phyloP scores from a whole-genome alignment of 2,888 invertebrate species.

The Lasioglossum leucozonium region DNA sequence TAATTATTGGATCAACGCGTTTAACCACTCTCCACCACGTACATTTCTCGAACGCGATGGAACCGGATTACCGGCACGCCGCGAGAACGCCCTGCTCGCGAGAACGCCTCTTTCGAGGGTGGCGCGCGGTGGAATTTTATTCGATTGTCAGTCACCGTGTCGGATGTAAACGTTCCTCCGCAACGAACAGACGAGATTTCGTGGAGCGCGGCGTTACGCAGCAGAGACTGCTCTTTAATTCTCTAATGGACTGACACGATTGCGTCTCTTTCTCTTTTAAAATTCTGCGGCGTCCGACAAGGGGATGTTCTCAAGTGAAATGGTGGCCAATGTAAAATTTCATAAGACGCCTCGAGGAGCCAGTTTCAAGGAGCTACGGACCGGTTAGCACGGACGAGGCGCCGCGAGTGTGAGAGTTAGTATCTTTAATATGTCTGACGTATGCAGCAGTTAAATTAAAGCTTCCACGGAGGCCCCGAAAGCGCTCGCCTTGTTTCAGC shows the following conservation, averaged over 20 bases:
- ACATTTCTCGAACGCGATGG: neutral
- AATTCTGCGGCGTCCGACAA: constrained; percentile 21
- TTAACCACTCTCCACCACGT: constrained; percentile 48
- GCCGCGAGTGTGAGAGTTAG: constrained; percentile 68
- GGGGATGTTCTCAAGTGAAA: constrained; percentile 7
- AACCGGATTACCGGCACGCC: neutral
- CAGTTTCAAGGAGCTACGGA: constrained; percentile 66
- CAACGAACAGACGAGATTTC: neutral
- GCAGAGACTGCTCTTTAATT: neutral
- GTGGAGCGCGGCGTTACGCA: too few species aligned
- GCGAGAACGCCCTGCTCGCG: neutral
- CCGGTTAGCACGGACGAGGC: constrained; percentile 68
- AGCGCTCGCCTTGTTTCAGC: constrained; percentile 65
- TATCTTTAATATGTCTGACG: constrained; percentile 77
- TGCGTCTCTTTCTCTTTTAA: constrained; percentile 11
- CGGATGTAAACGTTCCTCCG: neutral
- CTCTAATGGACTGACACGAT: constrained; percentile 15
- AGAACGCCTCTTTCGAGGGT: neutral
- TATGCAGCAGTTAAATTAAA: constrained; percentile 77
- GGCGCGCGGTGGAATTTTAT: too few species aligned
- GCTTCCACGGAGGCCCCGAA: constrained; percentile 55
- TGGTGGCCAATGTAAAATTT: constrained; percentile 60
- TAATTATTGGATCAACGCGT: constrained; percentile 75
- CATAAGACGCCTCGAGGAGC: constrained; percentile 64
- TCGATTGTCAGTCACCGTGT: neutral